Evolutionary conservation across 2,113 vertebrate genomes (phyloP).

Genomic region (Melozone crissalis): DNA sequence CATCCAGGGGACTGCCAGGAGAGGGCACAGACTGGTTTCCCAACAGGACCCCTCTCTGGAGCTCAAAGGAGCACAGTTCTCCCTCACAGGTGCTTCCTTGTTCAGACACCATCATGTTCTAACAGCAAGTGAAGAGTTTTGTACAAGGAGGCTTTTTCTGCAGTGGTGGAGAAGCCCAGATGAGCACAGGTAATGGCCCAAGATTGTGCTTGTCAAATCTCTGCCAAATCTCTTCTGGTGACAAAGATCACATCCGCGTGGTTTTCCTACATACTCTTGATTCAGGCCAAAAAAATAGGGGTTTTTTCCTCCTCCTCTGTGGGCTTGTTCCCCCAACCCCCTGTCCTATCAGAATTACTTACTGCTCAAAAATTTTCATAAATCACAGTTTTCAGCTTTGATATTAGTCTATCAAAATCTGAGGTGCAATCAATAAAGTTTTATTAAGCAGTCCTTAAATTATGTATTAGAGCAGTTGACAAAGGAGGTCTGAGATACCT

Average conservation of each 20-base stretch:
- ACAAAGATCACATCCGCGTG: neutral
- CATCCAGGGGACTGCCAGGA: neutral
- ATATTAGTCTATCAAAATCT: neutral
- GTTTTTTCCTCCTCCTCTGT: neutral
- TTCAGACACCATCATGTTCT: fast-evolving
- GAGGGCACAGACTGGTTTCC: neutral
- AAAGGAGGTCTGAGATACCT: neutral
- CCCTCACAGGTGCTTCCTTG: neutral
- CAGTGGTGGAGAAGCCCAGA: neutral
- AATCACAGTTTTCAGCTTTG: neutral
- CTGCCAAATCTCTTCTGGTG: neutral
- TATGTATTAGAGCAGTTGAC: neutral
- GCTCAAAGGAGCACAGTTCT: fast-evolving
- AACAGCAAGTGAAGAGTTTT: neutral
- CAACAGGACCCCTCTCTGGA: neutral
- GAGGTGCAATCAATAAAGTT: neutral
- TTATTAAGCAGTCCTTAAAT: slow-evolving; percentile 2
- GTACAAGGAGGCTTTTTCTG: neutral
- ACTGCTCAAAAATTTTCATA: neutral
- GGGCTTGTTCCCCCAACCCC: neutral
- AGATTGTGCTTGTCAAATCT: neutral
- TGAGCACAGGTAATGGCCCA: neutral
- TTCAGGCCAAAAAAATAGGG: neutral
- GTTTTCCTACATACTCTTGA: neutral
- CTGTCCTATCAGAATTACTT: neutral